A percentile compares a stretch with the other conserved stretches of the same genome.
phyloP scores from a whole-genome alignment of 37 sponge, comb jelly and placozoan species.

The Sycon ciliatum region DNA sequence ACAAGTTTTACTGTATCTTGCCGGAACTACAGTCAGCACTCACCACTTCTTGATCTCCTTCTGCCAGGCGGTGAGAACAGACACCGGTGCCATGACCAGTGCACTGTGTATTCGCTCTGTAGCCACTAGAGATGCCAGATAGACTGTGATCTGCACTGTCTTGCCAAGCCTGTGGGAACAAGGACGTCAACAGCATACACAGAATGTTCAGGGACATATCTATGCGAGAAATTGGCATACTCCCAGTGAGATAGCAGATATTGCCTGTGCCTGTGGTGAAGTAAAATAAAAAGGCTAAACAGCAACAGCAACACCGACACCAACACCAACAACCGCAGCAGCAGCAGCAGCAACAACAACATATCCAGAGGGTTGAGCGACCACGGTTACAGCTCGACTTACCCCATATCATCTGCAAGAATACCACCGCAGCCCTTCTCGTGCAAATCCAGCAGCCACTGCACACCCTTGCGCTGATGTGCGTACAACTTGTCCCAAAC shows the following conservation, averaged over 20 bases:
- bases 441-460: not conserved
- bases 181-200: not conserved
- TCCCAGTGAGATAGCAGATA: too few relatives aligned
- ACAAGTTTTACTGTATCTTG: too few relatives aligned
- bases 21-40: too few relatives aligned
- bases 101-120: not conserved
- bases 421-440: not conserved
- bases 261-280: too few relatives aligned
- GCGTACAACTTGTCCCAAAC: not conserved
- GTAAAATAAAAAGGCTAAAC: too few relatives aligned
- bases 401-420: not conserved
- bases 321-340: too few relatives aligned
- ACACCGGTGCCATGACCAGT: not conserved
- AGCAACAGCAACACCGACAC: too few relatives aligned
- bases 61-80: not conserved
- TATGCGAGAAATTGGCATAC: too few relatives aligned
- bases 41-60: not conserved
- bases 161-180: not conserved
- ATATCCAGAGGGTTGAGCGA: too few relatives aligned
- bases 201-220: not conserved
- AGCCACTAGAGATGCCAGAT: not conserved
- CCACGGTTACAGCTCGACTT: too few relatives aligned
- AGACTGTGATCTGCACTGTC: not conserved
- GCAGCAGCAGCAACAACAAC: too few relatives aligned
- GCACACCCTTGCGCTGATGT: not conserved